Conservation (phyloP, 2,797 vertebrate genomes). For the Pseudotriccus pelzelni region DNA sequence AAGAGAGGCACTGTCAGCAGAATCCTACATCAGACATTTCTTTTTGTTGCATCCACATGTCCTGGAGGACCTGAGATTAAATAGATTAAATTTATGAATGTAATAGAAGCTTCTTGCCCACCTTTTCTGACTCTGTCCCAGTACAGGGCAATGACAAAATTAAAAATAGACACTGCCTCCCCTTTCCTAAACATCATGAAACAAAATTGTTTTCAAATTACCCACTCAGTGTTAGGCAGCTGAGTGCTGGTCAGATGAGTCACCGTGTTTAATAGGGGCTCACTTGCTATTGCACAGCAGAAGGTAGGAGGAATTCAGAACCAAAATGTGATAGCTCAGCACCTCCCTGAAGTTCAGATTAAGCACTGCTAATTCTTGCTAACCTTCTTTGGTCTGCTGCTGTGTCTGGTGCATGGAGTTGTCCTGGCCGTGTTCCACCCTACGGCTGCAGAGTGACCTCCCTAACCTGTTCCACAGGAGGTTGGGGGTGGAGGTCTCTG, state of each 20-base stretch:
- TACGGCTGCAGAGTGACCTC: accelerated
- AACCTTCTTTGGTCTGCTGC: not conserved
- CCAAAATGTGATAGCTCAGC: not conserved
- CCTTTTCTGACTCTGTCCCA: not conserved
- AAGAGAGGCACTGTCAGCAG: not conserved
- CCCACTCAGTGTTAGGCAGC: not conserved
- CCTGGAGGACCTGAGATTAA: not conserved
- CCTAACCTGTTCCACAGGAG: not conserved
- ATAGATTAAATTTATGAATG: not conserved
- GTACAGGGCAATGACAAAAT: not conserved
- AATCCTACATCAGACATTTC: not conserved
- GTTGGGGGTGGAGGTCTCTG: not conserved
- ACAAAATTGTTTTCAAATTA: not conserved
- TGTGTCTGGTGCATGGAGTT: accelerated
- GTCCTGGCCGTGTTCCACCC: not conserved
- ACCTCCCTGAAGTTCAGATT: not conserved
- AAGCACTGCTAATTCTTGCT: not conserved
- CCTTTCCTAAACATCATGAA: not conserved
- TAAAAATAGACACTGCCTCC: not conserved
- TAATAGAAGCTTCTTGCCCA: not conserved
- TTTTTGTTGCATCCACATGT: not conserved
- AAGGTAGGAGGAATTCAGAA: not conserved
- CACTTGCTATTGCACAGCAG: not conserved
- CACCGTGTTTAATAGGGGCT: accelerated
- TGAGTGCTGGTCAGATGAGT: not conserved